Evolutionary conservation across 2,888 invertebrate species (phyloP).

Genomic region (Ariolimax columbianus): DNA sequence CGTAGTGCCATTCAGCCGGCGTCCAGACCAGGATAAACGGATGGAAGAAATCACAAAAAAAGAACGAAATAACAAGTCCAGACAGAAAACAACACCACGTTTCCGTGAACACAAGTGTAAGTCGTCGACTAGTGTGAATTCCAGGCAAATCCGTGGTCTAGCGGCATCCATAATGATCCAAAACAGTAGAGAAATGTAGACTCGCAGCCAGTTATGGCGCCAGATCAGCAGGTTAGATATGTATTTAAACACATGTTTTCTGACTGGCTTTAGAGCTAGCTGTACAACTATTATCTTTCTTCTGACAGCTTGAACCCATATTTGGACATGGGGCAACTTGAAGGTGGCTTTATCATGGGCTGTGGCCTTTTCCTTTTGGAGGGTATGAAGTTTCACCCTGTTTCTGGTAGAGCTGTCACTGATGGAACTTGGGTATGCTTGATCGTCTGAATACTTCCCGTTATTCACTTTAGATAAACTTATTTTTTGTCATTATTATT

Average conservation of each 20-base stretch:
- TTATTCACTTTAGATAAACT: background rate
- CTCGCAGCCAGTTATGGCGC: too few species aligned
- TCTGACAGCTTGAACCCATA: constrained; percentile 70
- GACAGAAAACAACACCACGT: too few species aligned
- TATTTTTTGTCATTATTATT: background rate
- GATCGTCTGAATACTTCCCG: background rate
- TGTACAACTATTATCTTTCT: background rate
- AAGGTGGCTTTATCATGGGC: constrained; percentile 88
- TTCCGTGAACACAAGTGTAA: too few species aligned
- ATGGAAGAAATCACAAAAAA: too few species aligned
- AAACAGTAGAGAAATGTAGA: too few species aligned
- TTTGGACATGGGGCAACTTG: constrained; percentile 79
- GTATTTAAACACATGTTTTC: background rate
- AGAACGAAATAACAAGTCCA: too few species aligned
- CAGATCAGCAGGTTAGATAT: too few species aligned
- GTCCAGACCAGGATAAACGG: too few species aligned
- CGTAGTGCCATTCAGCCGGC: too few species aligned
- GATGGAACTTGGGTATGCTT: constrained; percentile 85
- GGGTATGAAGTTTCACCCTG: constrained; percentile 83
- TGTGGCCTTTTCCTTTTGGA: constrained; percentile 88
- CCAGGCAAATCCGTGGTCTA: too few species aligned
- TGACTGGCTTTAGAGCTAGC: background rate
- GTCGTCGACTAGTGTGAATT: too few species aligned
- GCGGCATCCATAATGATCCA: too few species aligned
- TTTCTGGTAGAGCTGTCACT: constrained; percentile 85